Conservation (phyloP, 2,797 vertebrate species). For the Acipenser ruthenus region DNA sequence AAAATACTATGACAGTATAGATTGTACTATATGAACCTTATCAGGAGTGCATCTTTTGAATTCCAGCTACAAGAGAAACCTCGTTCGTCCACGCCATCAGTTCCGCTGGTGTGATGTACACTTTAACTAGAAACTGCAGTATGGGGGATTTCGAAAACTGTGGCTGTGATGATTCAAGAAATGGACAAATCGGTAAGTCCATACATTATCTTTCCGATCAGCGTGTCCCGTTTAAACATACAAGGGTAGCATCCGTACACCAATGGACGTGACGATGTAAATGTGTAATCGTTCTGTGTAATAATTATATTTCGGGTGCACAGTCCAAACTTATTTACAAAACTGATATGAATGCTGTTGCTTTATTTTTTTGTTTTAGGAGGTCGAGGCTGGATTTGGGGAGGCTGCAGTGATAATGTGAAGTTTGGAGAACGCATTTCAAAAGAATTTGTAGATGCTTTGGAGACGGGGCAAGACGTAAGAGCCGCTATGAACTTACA, state of each 20-base stretch:
- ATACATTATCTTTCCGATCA: not conserved
- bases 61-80: slow-evolving; percentile 82
- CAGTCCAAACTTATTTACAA: not conserved
- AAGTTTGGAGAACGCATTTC: slow-evolving; percentile 70
- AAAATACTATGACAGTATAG: too few species aligned
- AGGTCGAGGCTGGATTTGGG: slow-evolving; percentile 72
- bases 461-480: slow-evolving; percentile 67
- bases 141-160: slow-evolving; percentile 89
- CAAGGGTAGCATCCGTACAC: not conserved
- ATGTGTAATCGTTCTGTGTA: not conserved
- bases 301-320: not conserved
- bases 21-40: too few species aligned
- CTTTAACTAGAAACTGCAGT: slow-evolving; percentile 90
- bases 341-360: not conserved
- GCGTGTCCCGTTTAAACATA: not conserved
- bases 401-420: slow-evolving; percentile 70
- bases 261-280: not conserved
- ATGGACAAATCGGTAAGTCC: slow-evolving; percentile 74
- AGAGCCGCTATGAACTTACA: slow-evolving; percentile 68
- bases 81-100: slow-evolving; percentile 94
- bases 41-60: not conserved
- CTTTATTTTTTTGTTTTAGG: slow-evolving; percentile 37
- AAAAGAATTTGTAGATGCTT: slow-evolving; percentile 65
- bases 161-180: slow-evolving; percentile 83
- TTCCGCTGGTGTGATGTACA: slow-evolving; percentile 89